Conservation (phyloP, 2,113 vertebrate species). For the Phrynocephalus versicolor region DNA sequence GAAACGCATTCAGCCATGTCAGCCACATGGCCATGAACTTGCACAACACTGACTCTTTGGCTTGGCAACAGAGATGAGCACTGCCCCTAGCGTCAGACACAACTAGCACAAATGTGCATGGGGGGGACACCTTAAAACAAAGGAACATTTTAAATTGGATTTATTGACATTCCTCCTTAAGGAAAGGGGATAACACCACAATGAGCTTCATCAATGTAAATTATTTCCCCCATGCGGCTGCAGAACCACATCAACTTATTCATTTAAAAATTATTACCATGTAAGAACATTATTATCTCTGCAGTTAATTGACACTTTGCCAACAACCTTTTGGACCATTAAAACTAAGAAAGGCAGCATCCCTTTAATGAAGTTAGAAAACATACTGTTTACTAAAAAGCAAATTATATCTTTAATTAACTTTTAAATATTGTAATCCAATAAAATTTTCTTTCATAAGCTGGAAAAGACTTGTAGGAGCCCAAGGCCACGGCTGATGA, state of each 20-base stretch:
- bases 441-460: conserved; percentile 64
- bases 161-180: conserved; percentile 51
- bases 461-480: conserved; percentile 50
- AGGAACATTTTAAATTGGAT: no score
- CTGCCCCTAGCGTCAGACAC: no score
- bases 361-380: conserved; percentile 71
- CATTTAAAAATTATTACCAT: conserved; percentile 78
- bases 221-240: conserved; percentile 67
- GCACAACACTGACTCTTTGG: no score
- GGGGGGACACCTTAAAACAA: no score
- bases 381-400: conserved; percentile 72
- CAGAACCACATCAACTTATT: conserved; percentile 71
- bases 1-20: no score
- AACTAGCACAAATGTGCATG: no score
- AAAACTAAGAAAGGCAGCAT: conserved; percentile 71
- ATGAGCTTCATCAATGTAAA: conserved; percentile 71
- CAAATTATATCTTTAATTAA: conserved; percentile 73
- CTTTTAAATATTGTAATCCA: conserved; percentile 63
- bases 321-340: conserved; percentile 71
- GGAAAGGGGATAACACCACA: conserved; percentile 72
- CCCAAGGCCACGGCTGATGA: conserved; percentile 33
- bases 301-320: conserved; percentile 71
- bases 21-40: no score
- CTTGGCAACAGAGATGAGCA: no score
- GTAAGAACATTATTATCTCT: conserved; percentile 79